Percentiles rank a stretch among this genome's conserved stretches.
Conservation (phyloP, 2,113 vertebrate species). For the Furnarius figulus region DNA sequence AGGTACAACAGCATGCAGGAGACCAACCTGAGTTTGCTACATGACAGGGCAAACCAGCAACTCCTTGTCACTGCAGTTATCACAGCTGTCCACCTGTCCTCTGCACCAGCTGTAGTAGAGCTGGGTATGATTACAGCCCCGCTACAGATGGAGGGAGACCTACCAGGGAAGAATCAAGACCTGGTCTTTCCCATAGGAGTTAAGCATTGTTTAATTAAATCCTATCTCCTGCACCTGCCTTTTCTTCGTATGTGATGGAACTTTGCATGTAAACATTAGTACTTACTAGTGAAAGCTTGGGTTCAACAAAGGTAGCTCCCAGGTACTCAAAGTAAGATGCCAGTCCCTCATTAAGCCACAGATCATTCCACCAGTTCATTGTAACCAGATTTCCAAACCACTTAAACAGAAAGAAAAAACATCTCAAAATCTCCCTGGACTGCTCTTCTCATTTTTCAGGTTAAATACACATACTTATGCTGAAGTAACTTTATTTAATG, state of each 20-base stretch:
- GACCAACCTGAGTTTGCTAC: neutral
- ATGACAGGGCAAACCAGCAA: neutral
- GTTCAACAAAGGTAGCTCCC: conserved; percentile 54
- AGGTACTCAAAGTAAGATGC: conserved; percentile 76
- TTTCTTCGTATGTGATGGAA: neutral
- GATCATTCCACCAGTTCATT: conserved; percentile 84
- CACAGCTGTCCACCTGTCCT: neutral
- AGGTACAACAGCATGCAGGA: neutral
- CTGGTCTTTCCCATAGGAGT: neutral
- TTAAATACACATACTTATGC: neutral
- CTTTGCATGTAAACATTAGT: neutral
- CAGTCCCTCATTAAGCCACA: conserved; percentile 85
- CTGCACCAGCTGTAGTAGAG: neutral
- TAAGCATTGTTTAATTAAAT: neutral
- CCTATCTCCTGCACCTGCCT: neutral
- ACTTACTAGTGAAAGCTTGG: conserved; percentile 70
- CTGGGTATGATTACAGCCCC: neutral
- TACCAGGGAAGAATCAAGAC: neutral
- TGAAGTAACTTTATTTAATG: neutral
- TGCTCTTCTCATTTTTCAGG: neutral
- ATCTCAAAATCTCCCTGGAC: neutral
- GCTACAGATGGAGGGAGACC: neutral
- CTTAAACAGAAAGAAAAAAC: conserved; percentile 61
- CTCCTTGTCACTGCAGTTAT: neutral
- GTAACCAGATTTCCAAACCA: conserved; percentile 88